phyloP scores from a whole-genome alignment of 1,140 invertebrate species.

The Leptinotarsa undecemlineata region DNA sequence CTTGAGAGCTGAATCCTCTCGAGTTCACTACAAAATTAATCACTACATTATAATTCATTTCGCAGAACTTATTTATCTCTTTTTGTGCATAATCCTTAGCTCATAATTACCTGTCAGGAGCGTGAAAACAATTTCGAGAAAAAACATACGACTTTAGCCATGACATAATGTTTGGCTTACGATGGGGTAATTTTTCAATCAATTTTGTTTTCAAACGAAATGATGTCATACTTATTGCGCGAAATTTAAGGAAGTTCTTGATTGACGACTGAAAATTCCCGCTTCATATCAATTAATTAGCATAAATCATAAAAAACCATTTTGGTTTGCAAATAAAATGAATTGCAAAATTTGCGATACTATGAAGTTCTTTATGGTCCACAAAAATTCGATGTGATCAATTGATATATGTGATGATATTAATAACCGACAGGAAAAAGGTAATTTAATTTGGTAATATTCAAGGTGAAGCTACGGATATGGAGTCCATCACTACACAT shows the following conservation, averaged over 20 bases:
- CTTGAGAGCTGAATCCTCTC: too few relatives aligned
- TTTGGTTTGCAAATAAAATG: too few relatives aligned
- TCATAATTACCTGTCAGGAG: conserved; percentile 1
- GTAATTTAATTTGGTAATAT: not conserved
- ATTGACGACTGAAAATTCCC: not conserved
- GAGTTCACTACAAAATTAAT: not conserved
- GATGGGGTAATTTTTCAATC: not conserved
- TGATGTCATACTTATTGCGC: conserved; percentile 1
- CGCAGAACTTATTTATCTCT: not conserved
- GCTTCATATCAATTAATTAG: not conserved
- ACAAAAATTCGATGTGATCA: too few relatives aligned
- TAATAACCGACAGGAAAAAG: not conserved
- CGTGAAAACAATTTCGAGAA: not conserved
- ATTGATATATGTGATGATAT: not conserved
- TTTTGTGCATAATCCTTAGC: not conserved
- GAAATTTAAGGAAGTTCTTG: not conserved
- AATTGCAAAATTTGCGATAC: too few relatives aligned
- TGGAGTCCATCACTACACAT: not conserved
- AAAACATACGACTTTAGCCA: not conserved
- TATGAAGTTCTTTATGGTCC: too few relatives aligned
- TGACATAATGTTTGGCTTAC: not conserved
- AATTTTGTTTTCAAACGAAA: not conserved
- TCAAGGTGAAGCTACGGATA: not conserved
- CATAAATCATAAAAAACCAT: too few relatives aligned
- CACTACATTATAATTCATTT: not conserved